Conservation (phyloP, 1,140 invertebrate species). For the Chionoecetes opilio region DNA sequence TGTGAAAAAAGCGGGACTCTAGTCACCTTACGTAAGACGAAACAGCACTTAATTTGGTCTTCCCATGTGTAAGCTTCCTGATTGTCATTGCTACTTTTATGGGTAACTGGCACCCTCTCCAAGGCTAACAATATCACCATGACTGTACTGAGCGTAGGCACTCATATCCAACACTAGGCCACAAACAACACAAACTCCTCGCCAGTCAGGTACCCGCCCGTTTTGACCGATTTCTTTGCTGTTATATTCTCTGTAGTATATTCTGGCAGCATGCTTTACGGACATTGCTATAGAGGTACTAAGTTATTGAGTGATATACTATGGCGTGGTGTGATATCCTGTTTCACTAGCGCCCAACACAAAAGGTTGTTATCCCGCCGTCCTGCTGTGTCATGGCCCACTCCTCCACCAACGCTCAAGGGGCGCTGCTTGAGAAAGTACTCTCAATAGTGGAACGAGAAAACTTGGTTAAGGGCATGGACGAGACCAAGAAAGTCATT, state of each 20-base stretch:
- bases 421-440: constrained; percentile 67
- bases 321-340: background rate
- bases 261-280: background rate
- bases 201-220: background rate
- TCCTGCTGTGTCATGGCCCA: background rate
- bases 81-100: too few relatives aligned
- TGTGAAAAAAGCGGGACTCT: too few relatives aligned
- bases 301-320: background rate
- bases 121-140: too few relatives aligned
- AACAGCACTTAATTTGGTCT: too few relatives aligned
- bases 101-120: too few relatives aligned
- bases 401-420: background rate
- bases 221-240: too few relatives aligned
- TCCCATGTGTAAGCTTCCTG: too few relatives aligned
- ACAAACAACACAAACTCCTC: background rate
- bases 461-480: constrained; percentile 58
- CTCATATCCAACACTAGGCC: background rate
- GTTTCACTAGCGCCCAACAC: background rate
- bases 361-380: background rate
- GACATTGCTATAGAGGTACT: background rate
- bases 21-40: too few relatives aligned
- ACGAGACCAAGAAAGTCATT: constrained; percentile 61
- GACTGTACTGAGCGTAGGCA: background rate
- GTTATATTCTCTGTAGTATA: background rate
- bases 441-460: constrained; percentile 63